These are phyloP conservation scores for Oscheius sp. DNA, from an alignment of 2,888 invertebrate genomes.

Conservation along the genomic window DNA sequence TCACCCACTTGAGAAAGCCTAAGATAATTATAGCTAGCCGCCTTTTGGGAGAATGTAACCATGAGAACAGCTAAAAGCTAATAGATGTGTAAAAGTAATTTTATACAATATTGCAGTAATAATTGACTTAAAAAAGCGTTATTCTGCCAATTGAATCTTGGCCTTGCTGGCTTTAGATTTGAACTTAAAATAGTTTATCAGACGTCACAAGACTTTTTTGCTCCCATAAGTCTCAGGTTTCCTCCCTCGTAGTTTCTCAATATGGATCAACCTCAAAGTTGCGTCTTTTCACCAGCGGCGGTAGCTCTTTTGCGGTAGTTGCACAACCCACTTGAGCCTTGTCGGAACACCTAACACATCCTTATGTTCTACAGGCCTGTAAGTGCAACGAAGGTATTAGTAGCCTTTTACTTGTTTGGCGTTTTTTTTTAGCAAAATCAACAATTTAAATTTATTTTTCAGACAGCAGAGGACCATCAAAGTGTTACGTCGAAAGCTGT, in stretches of 20 bases:
- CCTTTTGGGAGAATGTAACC: constrained; percentile 8
- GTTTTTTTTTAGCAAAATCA: neutral
- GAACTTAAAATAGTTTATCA: neutral
- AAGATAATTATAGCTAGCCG: constrained; percentile 9
- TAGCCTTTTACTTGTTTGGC: neutral
- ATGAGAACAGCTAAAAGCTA: too few relatives aligned
- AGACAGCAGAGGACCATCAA: constrained; percentile 64
- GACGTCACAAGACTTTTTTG: neutral
- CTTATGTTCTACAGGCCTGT: neutral
- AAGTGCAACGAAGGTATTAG: neutral
- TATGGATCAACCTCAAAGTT: constrained; percentile 9
- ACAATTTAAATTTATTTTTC: constrained; percentile 36
- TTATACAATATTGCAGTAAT: too few relatives aligned
- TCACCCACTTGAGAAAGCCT: constrained; percentile 13
- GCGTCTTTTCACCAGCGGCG: constrained; percentile 13
- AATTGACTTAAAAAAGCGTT: too few relatives aligned
- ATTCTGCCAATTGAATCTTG: too few relatives aligned
- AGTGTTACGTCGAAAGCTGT: constrained; percentile 63
- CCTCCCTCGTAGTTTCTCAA: neutral
- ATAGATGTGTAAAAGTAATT: too few relatives aligned
- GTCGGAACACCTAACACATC: constrained; percentile 7
- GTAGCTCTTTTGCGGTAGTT: constrained; percentile 17
- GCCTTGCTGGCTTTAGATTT: too few relatives aligned
- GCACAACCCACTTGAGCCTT: constrained; percentile 27
- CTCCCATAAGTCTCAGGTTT: constrained; percentile 8